Base-by-base conservation (phyloP, 2,113 vertebrate genomes). In the Sylvia atricapilla region DNA sequence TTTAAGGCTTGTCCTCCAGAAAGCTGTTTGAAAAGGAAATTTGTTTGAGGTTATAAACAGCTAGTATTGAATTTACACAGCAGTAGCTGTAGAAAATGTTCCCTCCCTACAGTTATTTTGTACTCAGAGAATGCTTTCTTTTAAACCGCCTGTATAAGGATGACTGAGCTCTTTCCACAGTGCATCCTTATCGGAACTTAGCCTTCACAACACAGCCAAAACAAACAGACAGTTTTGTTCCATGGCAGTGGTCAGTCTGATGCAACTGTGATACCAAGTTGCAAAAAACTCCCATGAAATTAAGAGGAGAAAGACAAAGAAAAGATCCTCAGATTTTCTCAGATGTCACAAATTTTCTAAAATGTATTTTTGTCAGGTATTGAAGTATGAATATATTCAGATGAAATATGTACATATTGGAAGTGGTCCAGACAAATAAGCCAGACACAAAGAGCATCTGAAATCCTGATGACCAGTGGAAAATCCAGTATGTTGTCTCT, bases 11-110 rank as follows among this genome's bases (percentile, higher is more conserved):
- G 14, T 81, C 39, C 18, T 64, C 23, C 33, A 50, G 33, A 69
- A 25, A 83, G 60, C 64, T 63, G 19, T 75, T 82, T 80, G 50
- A 84, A 95, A 91, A 85, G 62, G 49, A 60, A 88, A 67, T 87
- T 70, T 94, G 55, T 89, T 75, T 82, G 69, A 81, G 31, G 43
- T 87, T 94, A 46, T 24, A 37, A 88, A 73, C 41, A 85, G 44
- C 18, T 73, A 68, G 25, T 75, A 93, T 43, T 94, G 77, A 91
- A 87, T 76, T 95, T 76, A 89, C 81, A 64, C 63, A 92, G 52
- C 72, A 80, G 91, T 52, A 90, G 72, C 68, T 81, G 79, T 82
- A 82, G 47, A 87, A 94, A 74, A n/a, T 18, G 24, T 70, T 79
- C 44, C 47, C 39, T 70, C 39, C 35, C 63, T 73, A 46, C 70